phyloP scores from a whole-genome alignment of 1,140 invertebrate genomes.

The Cepaea nemoralis region DNA sequence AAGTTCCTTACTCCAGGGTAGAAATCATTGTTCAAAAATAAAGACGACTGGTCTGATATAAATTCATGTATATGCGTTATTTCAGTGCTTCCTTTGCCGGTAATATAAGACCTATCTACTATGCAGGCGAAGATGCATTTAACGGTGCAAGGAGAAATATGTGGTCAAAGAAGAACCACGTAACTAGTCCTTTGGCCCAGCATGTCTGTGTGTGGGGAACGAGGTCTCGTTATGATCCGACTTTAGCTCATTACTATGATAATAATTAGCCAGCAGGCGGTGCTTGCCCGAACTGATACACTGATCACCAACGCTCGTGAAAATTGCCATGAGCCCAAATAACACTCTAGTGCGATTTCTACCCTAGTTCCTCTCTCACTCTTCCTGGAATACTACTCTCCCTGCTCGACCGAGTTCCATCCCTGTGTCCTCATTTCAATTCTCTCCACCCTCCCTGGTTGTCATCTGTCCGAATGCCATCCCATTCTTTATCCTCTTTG shows the following conservation, averaged over 20 bases:
- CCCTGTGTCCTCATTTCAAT: background rate
- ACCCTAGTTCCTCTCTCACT: background rate
- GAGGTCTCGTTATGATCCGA: constrained; percentile 8
- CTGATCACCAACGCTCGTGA: background rate
- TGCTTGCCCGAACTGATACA: constrained; percentile 25
- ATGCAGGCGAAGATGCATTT: too few species aligned
- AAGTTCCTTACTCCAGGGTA: too few species aligned
- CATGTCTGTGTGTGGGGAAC: background rate
- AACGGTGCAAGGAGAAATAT: background rate
- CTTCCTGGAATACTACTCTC: background rate
- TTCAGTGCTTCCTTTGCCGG: too few species aligned
- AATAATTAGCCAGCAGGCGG: constrained; percentile 35
- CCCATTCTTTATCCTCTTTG: background rate
- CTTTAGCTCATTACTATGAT: constrained; percentile 36
- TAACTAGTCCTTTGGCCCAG: background rate
- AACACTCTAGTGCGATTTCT: background rate
- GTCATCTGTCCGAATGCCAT: background rate
- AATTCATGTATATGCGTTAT: too few species aligned
- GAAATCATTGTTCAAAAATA: too few species aligned
- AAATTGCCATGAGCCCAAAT: constrained; percentile 3
- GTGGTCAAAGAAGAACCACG: background rate
- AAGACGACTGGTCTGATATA: too few species aligned
- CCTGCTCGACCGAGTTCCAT: background rate
- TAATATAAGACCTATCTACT: too few species aligned
- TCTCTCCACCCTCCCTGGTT: background rate